Evolutionary conservation across 2,888 invertebrate genomes (phyloP).

Genomic region (Philereme vetulata): DNA sequence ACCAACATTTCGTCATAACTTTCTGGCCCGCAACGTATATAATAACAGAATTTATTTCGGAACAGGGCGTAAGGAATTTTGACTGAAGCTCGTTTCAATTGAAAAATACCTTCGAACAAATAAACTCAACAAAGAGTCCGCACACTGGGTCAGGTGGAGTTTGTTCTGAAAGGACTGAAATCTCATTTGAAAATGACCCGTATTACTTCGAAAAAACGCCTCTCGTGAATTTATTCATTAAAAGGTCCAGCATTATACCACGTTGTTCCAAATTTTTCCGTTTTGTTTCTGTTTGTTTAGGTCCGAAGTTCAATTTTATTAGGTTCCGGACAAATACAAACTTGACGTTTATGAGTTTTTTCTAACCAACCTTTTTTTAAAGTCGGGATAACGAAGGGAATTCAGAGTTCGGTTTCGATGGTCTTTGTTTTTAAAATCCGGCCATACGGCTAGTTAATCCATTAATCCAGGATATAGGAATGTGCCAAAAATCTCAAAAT

Average conservation of each 20-base stretch:
- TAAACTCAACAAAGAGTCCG: conserved; percentile 40
- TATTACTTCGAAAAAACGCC: conserved; percentile 18
- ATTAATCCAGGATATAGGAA: conserved; percentile 13
- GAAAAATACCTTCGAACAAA: conserved; percentile 42
- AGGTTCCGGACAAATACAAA: conserved; percentile 27
- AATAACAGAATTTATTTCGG: conserved; percentile 36
- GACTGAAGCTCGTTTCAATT: conserved; percentile 40
- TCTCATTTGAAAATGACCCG: conserved; percentile 22
- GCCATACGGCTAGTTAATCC: conserved; percentile 7
- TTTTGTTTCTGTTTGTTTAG: conserved; percentile 66
- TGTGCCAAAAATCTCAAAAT: not conserved
- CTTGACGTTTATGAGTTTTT: conserved; percentile 16
- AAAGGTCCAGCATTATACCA: conserved; percentile 24
- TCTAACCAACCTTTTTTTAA: conserved; percentile 6
- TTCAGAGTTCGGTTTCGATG: conserved; percentile 9
- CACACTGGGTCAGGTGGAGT: conserved; percentile 54
- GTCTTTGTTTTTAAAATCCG: conserved; percentile 16
- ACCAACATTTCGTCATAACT: conserved; percentile 27
- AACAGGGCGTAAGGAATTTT: conserved; percentile 38
- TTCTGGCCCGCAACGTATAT: conserved; percentile 27
- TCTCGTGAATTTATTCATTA: conserved; percentile 21
- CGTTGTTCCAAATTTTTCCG: conserved; percentile 43
- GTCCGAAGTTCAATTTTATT: conserved; percentile 59
- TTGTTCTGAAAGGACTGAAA: conserved; percentile 23
- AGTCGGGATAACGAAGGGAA: conserved; percentile 18